Conservation (phyloP, 2,888 invertebrate species). For the Hydraecia micacea region DNA sequence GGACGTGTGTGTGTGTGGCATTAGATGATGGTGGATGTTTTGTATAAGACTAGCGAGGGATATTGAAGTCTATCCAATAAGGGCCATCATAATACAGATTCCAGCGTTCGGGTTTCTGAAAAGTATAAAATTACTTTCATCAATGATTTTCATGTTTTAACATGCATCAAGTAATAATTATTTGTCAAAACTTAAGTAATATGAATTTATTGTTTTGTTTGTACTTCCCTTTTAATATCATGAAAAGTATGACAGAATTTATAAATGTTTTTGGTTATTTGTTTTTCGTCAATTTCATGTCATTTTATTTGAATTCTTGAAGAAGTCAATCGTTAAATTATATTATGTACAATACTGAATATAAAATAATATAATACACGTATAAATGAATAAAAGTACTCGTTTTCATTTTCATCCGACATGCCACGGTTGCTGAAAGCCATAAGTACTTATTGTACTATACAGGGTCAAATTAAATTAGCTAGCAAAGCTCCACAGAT, state of each 20-base stretch:
- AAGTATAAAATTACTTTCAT: constrained; percentile 7
- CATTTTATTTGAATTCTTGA: constrained; percentile 23
- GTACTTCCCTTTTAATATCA: constrained; percentile 1
- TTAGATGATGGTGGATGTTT: not conserved
- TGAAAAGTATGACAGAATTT: constrained; percentile 21
- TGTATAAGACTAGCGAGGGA: constrained; percentile 6
- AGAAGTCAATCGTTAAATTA: constrained; percentile 35
- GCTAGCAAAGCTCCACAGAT: no score
- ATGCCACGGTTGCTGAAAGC: not conserved
- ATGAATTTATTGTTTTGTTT: constrained; percentile 30
- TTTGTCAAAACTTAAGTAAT: not conserved
- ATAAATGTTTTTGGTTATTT: constrained; percentile 26
- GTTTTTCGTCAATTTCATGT: constrained; percentile 9
- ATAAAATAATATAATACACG: constrained; percentile 36
- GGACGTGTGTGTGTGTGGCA: not conserved
- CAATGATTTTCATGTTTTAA: not conserved
- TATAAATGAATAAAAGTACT: not conserved
- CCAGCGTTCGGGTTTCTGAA: not conserved
- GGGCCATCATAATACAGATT: not conserved
- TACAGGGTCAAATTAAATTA: no score
- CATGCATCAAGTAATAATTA: constrained; percentile 4
- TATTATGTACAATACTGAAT: constrained; percentile 34
- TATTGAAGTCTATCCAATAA: constrained; percentile 11
- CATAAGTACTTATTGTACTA: no score
- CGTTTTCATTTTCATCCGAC: constrained; percentile 1